Conservation (phyloP, 2,888 invertebrate species). For the Trachelus stipa region DNA sequence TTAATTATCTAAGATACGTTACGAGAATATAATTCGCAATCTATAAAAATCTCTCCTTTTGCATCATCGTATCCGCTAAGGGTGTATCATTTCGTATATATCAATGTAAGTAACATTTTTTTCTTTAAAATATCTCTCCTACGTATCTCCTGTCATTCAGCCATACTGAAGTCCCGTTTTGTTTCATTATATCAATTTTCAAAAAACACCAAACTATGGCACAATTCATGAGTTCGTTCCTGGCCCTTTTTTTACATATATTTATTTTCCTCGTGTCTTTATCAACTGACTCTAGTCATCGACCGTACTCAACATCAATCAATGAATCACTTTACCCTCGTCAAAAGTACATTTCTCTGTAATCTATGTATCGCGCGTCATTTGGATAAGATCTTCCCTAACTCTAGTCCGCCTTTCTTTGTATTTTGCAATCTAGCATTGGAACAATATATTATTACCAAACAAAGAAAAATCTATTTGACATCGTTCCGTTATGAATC, state of each 20-base stretch:
- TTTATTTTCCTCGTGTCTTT: background rate
- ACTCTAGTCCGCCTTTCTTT: background rate
- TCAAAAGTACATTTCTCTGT: background rate
- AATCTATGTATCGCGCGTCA: background rate
- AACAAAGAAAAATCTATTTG: background rate
- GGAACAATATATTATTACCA: background rate
- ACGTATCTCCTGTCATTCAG: background rate
- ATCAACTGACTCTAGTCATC: background rate
- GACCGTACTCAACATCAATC: background rate
- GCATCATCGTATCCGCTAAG: background rate
- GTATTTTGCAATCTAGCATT: background rate
- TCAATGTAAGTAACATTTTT: conserved; percentile 8
- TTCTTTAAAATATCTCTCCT: background rate
- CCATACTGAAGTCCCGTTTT: background rate
- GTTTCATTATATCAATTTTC: background rate
- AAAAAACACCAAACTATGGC: background rate
- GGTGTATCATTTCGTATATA: background rate
- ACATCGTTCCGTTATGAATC: background rate
- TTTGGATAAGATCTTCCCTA: background rate
- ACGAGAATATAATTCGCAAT: conserved; percentile 18
- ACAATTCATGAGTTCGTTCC: background rate
- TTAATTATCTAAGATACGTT: conserved; percentile 11
- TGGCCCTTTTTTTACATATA: background rate
- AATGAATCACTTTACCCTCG: background rate
- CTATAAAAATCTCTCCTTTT: conserved; percentile 7